Evolutionary conservation across 2,797 vertebrate species (phyloP), one percentile per base, ranked within the genome.

Genomic region (Florisuga fusca): DNA sequence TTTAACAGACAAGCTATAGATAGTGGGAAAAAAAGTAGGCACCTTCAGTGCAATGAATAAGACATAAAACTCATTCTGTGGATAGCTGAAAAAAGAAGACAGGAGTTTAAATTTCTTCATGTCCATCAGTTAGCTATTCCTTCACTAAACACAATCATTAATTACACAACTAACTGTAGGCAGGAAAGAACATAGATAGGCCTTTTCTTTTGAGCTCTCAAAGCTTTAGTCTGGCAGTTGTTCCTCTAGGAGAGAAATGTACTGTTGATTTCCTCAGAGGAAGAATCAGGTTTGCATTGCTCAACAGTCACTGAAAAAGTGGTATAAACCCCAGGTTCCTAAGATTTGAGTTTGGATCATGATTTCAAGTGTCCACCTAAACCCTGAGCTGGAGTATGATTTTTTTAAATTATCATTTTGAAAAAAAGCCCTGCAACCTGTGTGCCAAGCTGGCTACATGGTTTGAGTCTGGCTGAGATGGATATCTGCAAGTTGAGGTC

Each of bases 171-270:
- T 87, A 89, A 58, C 89, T 94, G 93, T 89, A 90, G 91, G 93
- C 87, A 68, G 95, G 90, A 59, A 25, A 74, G 77, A 82, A 84
- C 23, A 82, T 57, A 95, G 81, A 79, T 57, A 94, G 95, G 93
- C 67, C 54, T 95, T 94, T 94, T 63, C 71, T 90, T 84, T 63
- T 13, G 15, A 89, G 64, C 67, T 86, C 45, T 77, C 95, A 55
- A 93, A 95, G 76, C 43, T 81, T 86, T 81, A 84, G 84, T 93
- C 76, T 77, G 41, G 4, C 45, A 25, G 58, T 55, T 62, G 15
- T 43, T 94, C 34, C 29, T 71, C 15, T 50, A 41, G 76, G 80
- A 73, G 6, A 64, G 53, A 68, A 95, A 85, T 36, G 29, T 43
- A 33, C 66, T 75, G 66, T 68, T 94, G 88, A 72, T 82, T 77